Evolutionary conservation across 2,888 invertebrate genomes (phyloP).

Genomic region (Drosophila hamatofila): DNA sequence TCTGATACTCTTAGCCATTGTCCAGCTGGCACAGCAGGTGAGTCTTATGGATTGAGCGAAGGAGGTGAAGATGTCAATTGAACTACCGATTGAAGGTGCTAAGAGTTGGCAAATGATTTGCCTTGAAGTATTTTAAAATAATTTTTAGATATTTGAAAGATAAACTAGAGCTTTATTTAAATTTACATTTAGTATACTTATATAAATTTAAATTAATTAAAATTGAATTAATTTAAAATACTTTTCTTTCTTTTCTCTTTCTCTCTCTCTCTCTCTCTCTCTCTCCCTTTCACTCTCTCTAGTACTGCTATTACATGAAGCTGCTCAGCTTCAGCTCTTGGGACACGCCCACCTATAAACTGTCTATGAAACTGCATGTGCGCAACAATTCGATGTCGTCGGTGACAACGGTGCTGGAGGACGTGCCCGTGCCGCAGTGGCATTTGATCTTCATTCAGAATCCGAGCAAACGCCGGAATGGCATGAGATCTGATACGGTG

Average conservation of each 20-base stretch:
- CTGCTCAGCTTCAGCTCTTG: conserved; percentile 46
- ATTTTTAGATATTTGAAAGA: too few species aligned
- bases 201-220: too few species aligned
- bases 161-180: not conserved
- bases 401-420: conserved; percentile 64
- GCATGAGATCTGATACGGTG: conserved; percentile 32
- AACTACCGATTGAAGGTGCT: not conserved
- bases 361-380: conserved; percentile 53
- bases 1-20: conserved; percentile 39
- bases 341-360: conserved; percentile 68
- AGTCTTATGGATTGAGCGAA: conserved; percentile 1
- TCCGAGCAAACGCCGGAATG: conserved; percentile 26
- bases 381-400: conserved; percentile 73
- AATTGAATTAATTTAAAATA: too few species aligned
- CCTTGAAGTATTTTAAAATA: too few species aligned
- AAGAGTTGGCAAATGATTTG: not conserved
- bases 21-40: conserved; percentile 60
- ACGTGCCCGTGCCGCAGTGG: conserved; percentile 75
- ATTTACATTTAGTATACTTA: not conserved
- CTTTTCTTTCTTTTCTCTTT: too few species aligned
- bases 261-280: not conserved
- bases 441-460: conserved; percentile 68
- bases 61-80: too few species aligned
- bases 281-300: not conserved
- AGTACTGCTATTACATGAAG: conserved; percentile 76